These are phyloP conservation scores for Phaethornis superciliosus DNA, from an alignment of 2,113 vertebrate genomes.

Conservation along the genomic window DNA sequence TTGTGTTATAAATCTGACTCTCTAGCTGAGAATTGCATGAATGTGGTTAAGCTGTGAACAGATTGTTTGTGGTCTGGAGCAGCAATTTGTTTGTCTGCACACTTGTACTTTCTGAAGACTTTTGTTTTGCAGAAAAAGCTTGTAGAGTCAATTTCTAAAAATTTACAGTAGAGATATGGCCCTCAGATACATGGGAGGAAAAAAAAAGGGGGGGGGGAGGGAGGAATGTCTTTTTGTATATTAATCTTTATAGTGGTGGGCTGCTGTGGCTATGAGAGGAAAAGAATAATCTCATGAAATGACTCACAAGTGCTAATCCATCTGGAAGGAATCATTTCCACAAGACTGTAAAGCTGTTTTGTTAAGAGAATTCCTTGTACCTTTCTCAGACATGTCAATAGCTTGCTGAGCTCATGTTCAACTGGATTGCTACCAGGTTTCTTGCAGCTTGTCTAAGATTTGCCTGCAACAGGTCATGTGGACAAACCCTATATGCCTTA, in stretches of 20 bases:
- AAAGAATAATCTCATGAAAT: background rate
- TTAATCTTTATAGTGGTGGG: background rate
- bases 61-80: background rate
- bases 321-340: slow-evolving; percentile 40
- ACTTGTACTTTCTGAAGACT: background rate
- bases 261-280: background rate
- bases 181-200: background rate
- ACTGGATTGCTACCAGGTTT: background rate
- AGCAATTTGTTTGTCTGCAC: background rate
- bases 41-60: background rate
- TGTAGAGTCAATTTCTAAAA: background rate
- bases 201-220: background rate
- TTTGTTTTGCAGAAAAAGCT: background rate
- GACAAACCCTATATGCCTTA: background rate
- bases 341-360: background rate
- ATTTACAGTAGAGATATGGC: background rate
- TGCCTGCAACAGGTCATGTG: background rate
- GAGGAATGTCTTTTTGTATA: background rate
- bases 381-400: slow-evolving; percentile 8
- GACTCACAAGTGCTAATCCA: slow-evolving; percentile 1
- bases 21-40: rapidly evolving
- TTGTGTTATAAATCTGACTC: background rate
- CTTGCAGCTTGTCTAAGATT: background rate
- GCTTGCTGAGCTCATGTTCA: background rate
- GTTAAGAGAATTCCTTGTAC: background rate